Conservation (phyloP, 2,797 vertebrate species). For the Muscicapa comitata region DNA sequence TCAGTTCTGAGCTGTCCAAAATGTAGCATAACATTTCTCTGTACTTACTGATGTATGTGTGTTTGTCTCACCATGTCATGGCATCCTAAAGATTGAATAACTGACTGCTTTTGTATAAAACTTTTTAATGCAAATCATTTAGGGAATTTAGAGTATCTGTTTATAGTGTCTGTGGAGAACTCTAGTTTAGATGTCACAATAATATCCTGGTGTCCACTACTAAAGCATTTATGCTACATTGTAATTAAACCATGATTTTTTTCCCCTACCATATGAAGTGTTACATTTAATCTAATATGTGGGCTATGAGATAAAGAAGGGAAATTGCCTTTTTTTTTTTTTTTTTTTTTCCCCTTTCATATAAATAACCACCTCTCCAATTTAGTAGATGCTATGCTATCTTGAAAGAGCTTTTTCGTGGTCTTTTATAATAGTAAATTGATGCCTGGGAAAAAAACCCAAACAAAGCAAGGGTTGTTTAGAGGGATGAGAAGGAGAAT, state of each 20-base stretch:
- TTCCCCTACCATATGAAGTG: slow-evolving; percentile 1
- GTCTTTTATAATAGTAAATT: not conserved
- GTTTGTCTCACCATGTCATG: slow-evolving; percentile 34
- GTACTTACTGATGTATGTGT: slow-evolving; percentile 6
- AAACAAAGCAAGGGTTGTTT: not conserved
- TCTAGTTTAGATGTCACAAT: not conserved
- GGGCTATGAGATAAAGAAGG: not conserved
- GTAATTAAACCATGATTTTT: slow-evolving; percentile 64
- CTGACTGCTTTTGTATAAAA: slow-evolving; percentile 22
- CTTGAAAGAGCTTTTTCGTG: not conserved
- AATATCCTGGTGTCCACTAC: slow-evolving; percentile 22
- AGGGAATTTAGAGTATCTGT: slow-evolving; percentile 14
- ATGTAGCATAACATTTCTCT: slow-evolving; percentile 51
- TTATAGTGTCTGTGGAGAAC: slow-evolving; percentile 24
- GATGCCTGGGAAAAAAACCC: not conserved
- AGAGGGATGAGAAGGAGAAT: not conserved
- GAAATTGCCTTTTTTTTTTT: not conserved
- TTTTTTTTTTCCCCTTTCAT: not conserved
- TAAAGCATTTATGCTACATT: slow-evolving; percentile 34
- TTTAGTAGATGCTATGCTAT: not conserved
- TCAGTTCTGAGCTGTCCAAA: slow-evolving; percentile 42
- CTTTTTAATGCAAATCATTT: slow-evolving; percentile 13
- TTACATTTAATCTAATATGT: not conserved
- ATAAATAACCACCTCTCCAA: not conserved
- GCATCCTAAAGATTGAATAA: not conserved